Evolutionary conservation across 2,113 vertebrate species (phyloP), one percentile per base, ranked within the genome.

Genomic region (Theristicus caerulescens): DNA sequence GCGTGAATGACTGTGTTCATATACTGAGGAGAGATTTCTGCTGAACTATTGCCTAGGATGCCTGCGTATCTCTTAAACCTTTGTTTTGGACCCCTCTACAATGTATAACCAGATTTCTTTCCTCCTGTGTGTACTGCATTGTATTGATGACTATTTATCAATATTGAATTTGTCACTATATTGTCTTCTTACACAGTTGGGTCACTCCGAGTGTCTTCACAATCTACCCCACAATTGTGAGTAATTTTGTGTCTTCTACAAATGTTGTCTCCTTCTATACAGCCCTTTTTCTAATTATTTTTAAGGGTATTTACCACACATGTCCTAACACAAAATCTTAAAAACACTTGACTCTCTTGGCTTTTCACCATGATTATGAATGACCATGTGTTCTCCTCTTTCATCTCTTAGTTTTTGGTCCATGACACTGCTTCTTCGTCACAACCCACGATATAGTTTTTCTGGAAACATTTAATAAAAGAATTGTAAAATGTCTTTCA

Each of bases 1-100:
- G 19, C 0, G 0, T 40, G 16, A 24, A 36, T 17, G 20, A 19
- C 70, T 66, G 3, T 20, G 13, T 59, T 89, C 52, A 49, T 27
- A 38, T 13, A 38, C 16, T 21, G 34, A 94, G 54, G 34, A 76
- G 17, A 49, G 16, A 49, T 51, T 57, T 80, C 62, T 79, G 6
- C 31, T 64, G 47, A 71, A 46, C 38, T 52, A 32, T 20, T 73
- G 40, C 69, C 61, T 55, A 42, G 61, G 27, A 79, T 71, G 44
- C 52, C 52, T 52, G 40, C 4, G 5, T 44, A 42, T 80, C 94
- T 88, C 47, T 57, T 72, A 46, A 72, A 72, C 40, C 49, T 57
- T 87, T 72, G 12, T 0, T 79, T 89, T 65, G 79, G 67, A 85
- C 1, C 7, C 8, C 18, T 71, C 32, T 82, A n/a, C 9, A 26